Conservation (phyloP, 2,888 invertebrate genomes). For the Sinohyriopsis cumingii region DNA sequence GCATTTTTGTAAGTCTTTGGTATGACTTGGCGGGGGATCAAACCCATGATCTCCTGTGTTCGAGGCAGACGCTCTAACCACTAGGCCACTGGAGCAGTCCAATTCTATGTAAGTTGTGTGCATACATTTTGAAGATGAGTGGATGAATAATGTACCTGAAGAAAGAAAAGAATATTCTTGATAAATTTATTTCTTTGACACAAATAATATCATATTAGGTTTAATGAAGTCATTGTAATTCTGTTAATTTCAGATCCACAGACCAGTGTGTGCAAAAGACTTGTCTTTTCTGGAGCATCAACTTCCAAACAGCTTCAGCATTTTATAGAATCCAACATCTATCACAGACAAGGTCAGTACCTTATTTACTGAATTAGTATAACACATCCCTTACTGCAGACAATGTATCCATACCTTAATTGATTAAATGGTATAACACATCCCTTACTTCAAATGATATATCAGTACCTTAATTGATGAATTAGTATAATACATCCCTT, state of each 20-base stretch:
- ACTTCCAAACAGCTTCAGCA: constrained; percentile 69
- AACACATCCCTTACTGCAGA: background rate
- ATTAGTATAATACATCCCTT: no score
- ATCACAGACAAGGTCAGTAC: constrained; percentile 67
- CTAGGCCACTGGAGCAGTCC: no score
- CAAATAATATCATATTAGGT: background rate
- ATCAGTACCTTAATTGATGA: no score
- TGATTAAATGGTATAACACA: no score
- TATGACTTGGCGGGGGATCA: no score
- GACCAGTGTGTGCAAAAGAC: constrained; percentile 60
- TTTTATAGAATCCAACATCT: constrained; percentile 70
- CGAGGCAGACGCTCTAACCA: no score
- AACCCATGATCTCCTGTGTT: no score
- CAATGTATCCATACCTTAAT: no score
- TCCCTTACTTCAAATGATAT: no score
- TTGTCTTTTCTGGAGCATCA: constrained; percentile 70
- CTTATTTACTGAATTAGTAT: no score
- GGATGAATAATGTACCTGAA: background rate
- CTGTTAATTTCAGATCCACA: constrained; percentile 50
- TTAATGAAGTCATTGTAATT: background rate
- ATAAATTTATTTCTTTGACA: background rate
- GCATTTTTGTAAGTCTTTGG: no score
- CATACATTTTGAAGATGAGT: background rate
- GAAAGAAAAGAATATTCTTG: background rate
- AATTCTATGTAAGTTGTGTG: background rate